A percentile compares a stretch with the other conserved stretches of the same genome.
phyloP scores from a whole-genome alignment of 2,113 vertebrate genomes.

The Lepus europaeus region DNA sequence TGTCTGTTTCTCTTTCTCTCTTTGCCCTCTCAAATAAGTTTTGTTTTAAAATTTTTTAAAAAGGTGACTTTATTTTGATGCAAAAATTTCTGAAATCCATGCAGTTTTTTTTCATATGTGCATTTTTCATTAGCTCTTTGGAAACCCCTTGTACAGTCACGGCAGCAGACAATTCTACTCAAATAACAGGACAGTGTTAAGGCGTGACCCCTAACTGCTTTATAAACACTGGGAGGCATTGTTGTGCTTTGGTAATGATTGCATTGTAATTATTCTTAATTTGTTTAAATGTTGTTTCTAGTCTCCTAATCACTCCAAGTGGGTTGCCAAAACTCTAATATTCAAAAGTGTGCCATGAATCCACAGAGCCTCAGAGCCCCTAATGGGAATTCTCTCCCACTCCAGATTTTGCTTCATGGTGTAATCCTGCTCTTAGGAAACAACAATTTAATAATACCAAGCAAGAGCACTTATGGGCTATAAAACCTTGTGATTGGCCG shows the following conservation, averaged over 20 bases:
- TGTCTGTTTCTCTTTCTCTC: no score
- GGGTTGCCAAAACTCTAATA: constrained; percentile 71
- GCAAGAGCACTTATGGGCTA: not conserved
- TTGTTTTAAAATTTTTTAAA: no score
- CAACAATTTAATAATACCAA: constrained; percentile 4
- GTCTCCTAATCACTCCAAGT: constrained; percentile 67
- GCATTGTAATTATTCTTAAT: constrained; percentile 72
- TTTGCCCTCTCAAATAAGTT: no score
- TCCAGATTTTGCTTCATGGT: not conserved
- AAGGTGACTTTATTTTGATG: no score
- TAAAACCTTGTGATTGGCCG: not conserved
- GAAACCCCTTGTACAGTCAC: not conserved
- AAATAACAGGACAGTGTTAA: not conserved
- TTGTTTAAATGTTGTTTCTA: constrained; percentile 77
- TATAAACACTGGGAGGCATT: constrained; percentile 52
- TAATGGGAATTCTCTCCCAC: not conserved
- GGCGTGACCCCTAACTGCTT: constrained; percentile 56
- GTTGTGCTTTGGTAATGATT: constrained; percentile 54
- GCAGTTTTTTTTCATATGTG: no score
- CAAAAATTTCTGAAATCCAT: no score
- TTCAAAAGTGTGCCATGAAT: constrained; percentile 53
- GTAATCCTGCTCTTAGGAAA: not conserved
- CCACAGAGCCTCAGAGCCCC: not conserved
- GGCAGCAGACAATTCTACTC: not conserved
- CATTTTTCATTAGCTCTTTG: no score